phyloP scores from a whole-genome alignment of 2,888 invertebrate species.

The Abrostola triplasia region DNA sequence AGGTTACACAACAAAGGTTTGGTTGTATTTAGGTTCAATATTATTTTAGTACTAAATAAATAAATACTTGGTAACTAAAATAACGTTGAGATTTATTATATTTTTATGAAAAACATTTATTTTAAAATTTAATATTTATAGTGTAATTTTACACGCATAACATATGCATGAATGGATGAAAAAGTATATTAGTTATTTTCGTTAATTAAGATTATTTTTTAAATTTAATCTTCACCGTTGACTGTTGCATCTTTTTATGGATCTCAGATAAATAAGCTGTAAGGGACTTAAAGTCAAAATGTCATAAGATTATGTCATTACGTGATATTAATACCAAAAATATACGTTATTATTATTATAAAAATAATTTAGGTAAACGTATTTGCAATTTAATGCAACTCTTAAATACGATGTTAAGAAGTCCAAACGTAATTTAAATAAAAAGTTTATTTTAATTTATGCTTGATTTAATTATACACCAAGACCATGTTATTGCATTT shows the following conservation, averaged over 20 bases:
- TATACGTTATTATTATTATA: no score
- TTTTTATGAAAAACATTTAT: conserved; percentile 44
- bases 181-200: neutral
- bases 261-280: neutral
- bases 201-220: neutral
- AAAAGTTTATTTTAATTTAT: conserved; percentile 7
- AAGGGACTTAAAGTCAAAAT: neutral
- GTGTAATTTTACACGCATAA: neutral
- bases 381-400: neutral
- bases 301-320: no score
- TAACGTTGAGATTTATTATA: conserved; percentile 8
- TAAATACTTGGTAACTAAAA: conserved; percentile 13
- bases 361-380: no score
- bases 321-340: no score
- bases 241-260: neutral
- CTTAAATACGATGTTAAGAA: neutral
- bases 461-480: conserved; percentile 24
- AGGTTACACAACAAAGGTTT: conserved; percentile 20
- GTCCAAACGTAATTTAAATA: neutral
- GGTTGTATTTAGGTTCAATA: conserved; percentile 15
- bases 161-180: neutral
- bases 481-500: conserved; percentile 27
- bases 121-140: conserved; percentile 12
- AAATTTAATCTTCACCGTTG: neutral
- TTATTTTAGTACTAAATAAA: conserved; percentile 34